Percentiles rank a stretch among this genome's conserved stretches.
These are phyloP conservation scores for Pachyramphus minor DNA, from an alignment of 2,113 vertebrate genomes.

Conservation along the genomic window DNA sequence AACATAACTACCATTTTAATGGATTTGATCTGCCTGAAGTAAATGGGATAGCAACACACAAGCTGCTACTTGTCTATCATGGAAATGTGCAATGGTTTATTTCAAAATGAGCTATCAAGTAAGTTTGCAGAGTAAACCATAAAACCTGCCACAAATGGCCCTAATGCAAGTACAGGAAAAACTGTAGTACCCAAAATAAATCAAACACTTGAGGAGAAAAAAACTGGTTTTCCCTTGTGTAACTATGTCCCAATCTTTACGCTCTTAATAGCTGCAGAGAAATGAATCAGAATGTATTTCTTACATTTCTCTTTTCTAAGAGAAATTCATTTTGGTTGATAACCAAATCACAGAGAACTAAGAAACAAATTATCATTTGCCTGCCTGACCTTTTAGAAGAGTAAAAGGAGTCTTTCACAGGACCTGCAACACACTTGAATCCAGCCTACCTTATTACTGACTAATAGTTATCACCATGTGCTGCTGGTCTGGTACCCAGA, in stretches of 20 bases:
- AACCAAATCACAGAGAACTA: not conserved
- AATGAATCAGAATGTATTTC: not conserved
- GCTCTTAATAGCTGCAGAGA: not conserved
- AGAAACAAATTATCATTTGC: not conserved
- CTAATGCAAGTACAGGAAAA: not conserved
- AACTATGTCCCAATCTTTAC: not conserved
- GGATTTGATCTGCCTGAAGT: not conserved
- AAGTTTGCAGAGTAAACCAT: not conserved
- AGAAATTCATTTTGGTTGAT: not conserved
- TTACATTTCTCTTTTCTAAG: not conserved
- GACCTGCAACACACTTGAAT: not conserved
- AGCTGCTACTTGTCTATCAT: not conserved
- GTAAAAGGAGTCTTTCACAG: not conserved
- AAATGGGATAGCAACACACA: not conserved
- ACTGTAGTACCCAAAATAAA: not conserved
- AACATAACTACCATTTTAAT: not conserved
- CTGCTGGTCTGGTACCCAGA: not conserved
- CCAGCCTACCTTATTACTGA: not conserved
- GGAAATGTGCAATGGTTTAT: not conserved
- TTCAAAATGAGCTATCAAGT: not conserved
- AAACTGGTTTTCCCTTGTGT: not conserved
- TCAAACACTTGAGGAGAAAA: not conserved
- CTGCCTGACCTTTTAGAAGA: not conserved
- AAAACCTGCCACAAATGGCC: not conserved
- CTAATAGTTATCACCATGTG: not conserved